A percentile compares a stretch with the other conserved stretches of the same genome.
These are phyloP conservation scores for Apogon hyalosoma DNA, from an alignment of 2,797 vertebrate species.

Conservation along the genomic window DNA sequence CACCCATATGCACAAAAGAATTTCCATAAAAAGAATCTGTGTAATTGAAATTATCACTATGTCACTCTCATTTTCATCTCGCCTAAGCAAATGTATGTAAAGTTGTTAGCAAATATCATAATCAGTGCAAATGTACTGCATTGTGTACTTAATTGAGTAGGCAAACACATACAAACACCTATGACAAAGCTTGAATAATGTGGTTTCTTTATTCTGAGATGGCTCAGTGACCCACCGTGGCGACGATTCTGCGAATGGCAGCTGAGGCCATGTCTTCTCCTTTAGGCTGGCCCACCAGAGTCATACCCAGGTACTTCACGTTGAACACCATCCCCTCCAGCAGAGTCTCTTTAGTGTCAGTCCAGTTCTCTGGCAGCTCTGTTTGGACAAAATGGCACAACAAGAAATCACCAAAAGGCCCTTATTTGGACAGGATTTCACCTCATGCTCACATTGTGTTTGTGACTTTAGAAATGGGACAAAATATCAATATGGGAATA, in stretches of 20 bases:
- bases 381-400: slow-evolving; percentile 27
- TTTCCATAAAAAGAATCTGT: slow-evolving; percentile 53
- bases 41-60: slow-evolving; percentile 48
- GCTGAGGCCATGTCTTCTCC: slow-evolving; percentile 94
- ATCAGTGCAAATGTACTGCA: not conserved
- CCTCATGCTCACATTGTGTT: too few species aligned
- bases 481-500: too few species aligned
- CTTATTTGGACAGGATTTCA: too few species aligned
- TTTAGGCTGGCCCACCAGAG: slow-evolving; percentile 92
- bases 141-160: not conserved
- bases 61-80: slow-evolving; percentile 11
- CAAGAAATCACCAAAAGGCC: not conserved
- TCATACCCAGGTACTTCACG: slow-evolving; percentile 94
- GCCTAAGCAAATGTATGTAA: not conserved
- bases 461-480: too few species aligned
- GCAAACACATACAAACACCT: not conserved
- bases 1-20: slow-evolving; percentile 30
- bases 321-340: slow-evolving; percentile 92
- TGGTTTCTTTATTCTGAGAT: not conserved
- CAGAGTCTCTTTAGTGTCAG: slow-evolving; percentile 91
- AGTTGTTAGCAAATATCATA: not conserved
- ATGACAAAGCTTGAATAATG: not conserved
- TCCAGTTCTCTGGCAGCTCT: slow-evolving; percentile 93
- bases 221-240: slow-evolving; percentile 84
- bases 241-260: slow-evolving; percentile 90